phyloP scores from a whole-genome alignment of 1,140 invertebrate genomes.

The Drosophila subobscura region DNA sequence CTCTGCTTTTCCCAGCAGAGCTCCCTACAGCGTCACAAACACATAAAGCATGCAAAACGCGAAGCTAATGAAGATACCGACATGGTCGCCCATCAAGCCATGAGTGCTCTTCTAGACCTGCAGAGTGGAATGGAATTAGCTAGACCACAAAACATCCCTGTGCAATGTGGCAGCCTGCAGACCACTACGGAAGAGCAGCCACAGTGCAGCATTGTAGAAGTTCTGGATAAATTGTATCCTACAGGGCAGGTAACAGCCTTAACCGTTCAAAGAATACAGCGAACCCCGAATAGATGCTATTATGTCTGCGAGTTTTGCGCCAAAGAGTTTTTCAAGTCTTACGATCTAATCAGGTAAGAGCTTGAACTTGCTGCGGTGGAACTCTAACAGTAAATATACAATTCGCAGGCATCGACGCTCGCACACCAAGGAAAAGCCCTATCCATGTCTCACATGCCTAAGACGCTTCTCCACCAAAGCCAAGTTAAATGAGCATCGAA shows the following conservation, averaged over 20 bases:
- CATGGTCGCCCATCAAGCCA: constrained; percentile 24
- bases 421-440: constrained; percentile 42
- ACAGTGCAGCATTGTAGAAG: constrained; percentile 9
- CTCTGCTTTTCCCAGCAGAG: constrained; percentile 31
- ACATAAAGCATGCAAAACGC: constrained; percentile 1
- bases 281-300: constrained; percentile 3
- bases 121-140: constrained; percentile 20
- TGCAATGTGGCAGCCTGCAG: neutral
- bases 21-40: constrained; percentile 33
- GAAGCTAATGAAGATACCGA: neutral
- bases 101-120: constrained; percentile 26
- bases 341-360: constrained; percentile 43
- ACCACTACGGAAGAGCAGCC: constrained; percentile 17
- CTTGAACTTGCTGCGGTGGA: neutral
- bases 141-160: too few relatives aligned
- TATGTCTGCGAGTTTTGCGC: constrained; percentile 58
- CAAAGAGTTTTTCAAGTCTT: constrained; percentile 48
- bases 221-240: constrained; percentile 18
- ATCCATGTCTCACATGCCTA: constrained; percentile 20
- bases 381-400: neutral
- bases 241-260: neutral
- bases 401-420: constrained; percentile 31
- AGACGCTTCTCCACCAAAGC: constrained; percentile 13
- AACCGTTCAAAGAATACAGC: constrained; percentile 13
- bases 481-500: constrained; percentile 29